These are phyloP conservation scores for Aphis gossypii DNA, from an alignment of 1,140 invertebrate species.

Conservation along the genomic window DNA sequence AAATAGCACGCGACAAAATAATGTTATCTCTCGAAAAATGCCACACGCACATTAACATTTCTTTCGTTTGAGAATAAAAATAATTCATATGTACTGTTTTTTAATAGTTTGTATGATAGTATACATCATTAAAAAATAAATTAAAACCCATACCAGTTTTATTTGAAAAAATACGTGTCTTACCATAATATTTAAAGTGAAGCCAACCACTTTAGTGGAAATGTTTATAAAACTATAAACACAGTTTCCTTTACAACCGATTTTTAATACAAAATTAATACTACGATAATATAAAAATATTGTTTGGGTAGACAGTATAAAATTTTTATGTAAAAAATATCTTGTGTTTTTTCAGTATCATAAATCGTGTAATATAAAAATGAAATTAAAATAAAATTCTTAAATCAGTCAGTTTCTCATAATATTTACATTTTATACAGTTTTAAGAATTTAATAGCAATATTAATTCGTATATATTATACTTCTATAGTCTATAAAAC, in stretches of 20 bases:
- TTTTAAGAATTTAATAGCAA: background rate
- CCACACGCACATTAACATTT: background rate
- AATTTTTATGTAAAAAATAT: background rate
- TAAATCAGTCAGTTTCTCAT: background rate
- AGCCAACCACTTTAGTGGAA: background rate
- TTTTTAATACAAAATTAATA: background rate
- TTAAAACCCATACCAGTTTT: background rate
- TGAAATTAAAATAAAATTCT: background rate
- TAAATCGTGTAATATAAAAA: background rate
- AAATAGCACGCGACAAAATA: background rate
- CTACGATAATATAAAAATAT: background rate
- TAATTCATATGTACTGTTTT: background rate
- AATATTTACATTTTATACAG: background rate
- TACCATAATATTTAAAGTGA: background rate
- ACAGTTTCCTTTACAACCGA: background rate
- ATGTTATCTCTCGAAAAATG: no score
- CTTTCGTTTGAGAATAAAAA: background rate
- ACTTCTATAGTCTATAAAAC: background rate
- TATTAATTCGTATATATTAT: background rate
- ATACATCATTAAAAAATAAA: background rate
- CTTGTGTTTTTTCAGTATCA: background rate
- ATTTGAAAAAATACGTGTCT: slow-evolving; percentile 15
- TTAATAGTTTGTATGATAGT: background rate
- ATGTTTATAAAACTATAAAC: slow-evolving; percentile 18
- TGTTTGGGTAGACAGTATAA: background rate